Conservation (phyloP, 2,888 invertebrate genomes). For the Mermis nigrescens region DNA sequence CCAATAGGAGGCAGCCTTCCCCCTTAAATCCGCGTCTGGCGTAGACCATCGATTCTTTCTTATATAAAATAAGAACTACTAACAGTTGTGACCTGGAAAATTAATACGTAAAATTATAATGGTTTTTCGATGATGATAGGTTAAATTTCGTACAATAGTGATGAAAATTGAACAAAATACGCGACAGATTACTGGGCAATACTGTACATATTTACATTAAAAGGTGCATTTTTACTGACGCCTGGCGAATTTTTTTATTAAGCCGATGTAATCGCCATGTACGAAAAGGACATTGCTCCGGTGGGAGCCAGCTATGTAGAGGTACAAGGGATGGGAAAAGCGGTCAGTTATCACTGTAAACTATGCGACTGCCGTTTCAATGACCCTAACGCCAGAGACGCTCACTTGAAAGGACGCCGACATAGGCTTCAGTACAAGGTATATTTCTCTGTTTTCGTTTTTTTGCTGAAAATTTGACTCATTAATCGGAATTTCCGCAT, state of each 20-base stretch:
- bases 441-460: slow-evolving; percentile 5
- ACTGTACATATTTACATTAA: background rate
- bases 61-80: too few species aligned
- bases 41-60: too few species aligned
- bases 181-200: too few species aligned
- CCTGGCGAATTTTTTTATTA: background rate
- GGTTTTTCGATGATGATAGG: too few species aligned
- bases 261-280: background rate
- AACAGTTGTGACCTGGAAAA: too few species aligned
- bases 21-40: too few species aligned
- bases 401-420: slow-evolving; percentile 95
- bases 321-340: slow-evolving; percentile 47
- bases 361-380: slow-evolving; percentile 97
- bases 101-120: too few species aligned
- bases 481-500: too few species aligned
- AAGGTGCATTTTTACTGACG: background rate
- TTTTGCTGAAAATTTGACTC: too few species aligned
- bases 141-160: too few species aligned
- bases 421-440: slow-evolving; percentile 85
- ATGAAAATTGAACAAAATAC: too few species aligned
- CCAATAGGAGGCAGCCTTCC: too few species aligned
- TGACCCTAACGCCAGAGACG: slow-evolving; percentile 97
- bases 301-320: slow-evolving; percentile 37
- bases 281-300: slow-evolving; percentile 58
- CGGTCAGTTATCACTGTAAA: slow-evolving; percentile 83